Base-by-base conservation (phyloP, 2,888 invertebrate genomes). In the Heliconius aoede region DNA sequence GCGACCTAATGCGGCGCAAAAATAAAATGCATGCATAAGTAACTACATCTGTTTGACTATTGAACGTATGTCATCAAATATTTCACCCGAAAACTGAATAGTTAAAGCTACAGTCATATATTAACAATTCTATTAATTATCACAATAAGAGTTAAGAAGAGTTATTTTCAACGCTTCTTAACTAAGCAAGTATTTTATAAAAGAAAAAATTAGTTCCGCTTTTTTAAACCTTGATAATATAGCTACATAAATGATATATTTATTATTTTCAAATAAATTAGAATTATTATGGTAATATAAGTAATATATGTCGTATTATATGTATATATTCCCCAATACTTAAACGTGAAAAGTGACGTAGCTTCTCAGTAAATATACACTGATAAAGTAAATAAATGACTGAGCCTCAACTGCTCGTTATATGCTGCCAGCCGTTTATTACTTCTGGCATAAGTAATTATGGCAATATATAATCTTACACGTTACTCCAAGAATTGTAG, bases 391-490 rank as follows among this genome's bases (percentile, higher is more conserved):
- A 61, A 76, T 76, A 76, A 76, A 76, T 76, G 72, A 51, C 18
- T 72, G 51, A 64, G 76, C 72, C 64, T 72, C 65, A 28, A 64
- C 76, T 65, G 65, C 71, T 58, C 73, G 72, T 65, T 64, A 30
- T 67, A 55, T 69, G 55, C 40, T 68, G 69, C 62, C 76, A 74
- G 71, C 69, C 78, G 74, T 60, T 69, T 72, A 76, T 79, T 76
- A 74, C 78, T 79, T 76, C 68, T 68, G 64, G 64, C 76, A 73
- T 76, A 79, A 79, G 74, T 79, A 78, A 79, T 79, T 78, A 76
- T 74, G 32, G 72, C 74, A 65, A 76, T 76, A 72, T 72, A 76
- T 76, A 76, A 76, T 72, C 64, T 51, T 72, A 58, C 18, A 62
- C 51, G 69, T 61, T 69, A 64, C 58, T 55, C 71, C 40, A 75